These are phyloP conservation scores for Pegoplata infirma DNA, from an alignment of 2,888 invertebrate genomes.

Conservation along the genomic window DNA sequence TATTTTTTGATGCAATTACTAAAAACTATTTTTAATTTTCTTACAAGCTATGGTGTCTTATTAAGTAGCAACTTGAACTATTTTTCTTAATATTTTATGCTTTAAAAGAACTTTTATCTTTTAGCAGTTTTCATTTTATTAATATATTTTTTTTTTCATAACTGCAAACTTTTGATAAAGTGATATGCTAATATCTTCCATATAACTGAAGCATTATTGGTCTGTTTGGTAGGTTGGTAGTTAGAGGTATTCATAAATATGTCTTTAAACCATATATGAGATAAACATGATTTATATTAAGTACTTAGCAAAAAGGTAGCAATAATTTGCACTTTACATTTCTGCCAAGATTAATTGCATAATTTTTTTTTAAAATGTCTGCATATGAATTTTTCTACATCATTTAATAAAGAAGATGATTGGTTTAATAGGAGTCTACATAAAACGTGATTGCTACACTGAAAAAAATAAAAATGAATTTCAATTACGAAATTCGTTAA, in stretches of 20 bases:
- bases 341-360: slow-evolving; percentile 49
- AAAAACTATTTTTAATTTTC: neutral
- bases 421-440: too few relatives aligned
- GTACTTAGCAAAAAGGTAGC: slow-evolving; percentile 33
- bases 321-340: slow-evolving; percentile 9
- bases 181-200: slow-evolving; percentile 10
- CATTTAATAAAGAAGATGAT: neutral
- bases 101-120: neutral
- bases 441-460: too few relatives aligned
- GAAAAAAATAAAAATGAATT: too few relatives aligned
- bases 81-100: slow-evolving; percentile 8
- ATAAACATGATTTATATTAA: slow-evolving; percentile 50
- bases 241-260: neutral
- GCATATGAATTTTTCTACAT: neutral
- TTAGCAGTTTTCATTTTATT: neutral
- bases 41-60: neutral
- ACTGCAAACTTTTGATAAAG: slow-evolving; percentile 17
- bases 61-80: slow-evolving; percentile 23
- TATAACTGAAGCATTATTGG: neutral
- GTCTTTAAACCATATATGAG: slow-evolving; percentile 16
- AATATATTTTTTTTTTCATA: neutral
- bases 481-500: too few relatives aligned
- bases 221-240: too few relatives aligned
- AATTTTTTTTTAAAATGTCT: slow-evolving; percentile 43
- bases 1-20: too few relatives aligned